A percentile compares a stretch with the other conserved stretches of the same genome.
phyloP scores from a whole-genome alignment of 2,797 vertebrate species.

The Oryzias sinensis region DNA sequence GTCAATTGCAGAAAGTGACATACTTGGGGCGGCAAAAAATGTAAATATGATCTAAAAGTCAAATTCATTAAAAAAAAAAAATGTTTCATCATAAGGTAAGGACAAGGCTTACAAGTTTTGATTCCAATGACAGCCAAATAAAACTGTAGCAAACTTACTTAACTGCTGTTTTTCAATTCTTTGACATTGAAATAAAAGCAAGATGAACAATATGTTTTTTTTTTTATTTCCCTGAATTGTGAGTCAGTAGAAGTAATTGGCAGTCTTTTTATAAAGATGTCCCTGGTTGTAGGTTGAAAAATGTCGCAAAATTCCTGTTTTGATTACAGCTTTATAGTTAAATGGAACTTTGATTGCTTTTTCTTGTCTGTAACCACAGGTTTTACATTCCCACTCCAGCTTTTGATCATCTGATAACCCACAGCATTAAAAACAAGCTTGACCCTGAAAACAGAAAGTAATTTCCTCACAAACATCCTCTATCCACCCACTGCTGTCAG shows the following conservation, averaged over 20 bases:
- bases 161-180: too few relatives aligned
- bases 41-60: too few relatives aligned
- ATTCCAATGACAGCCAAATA: too few relatives aligned
- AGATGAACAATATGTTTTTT: too few relatives aligned
- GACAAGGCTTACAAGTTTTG: too few relatives aligned
- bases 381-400: slow-evolving; percentile 1
- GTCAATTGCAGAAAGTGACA: too few relatives aligned
- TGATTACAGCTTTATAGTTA: slow-evolving; percentile 28
- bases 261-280: slow-evolving; percentile 1
- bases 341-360: neutral
- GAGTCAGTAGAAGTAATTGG: slow-evolving; percentile 1
- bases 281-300: slow-evolving; percentile 13
- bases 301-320: slow-evolving; percentile 23
- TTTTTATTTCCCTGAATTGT: neutral
- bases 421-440: slow-evolving; percentile 9
- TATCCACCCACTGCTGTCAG: neutral
- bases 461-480: neutral
- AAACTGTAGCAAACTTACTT: too few relatives aligned
- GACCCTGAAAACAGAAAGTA: slow-evolving; percentile 4
- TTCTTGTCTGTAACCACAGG: slow-evolving; percentile 10
- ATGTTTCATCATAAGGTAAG: too few relatives aligned
- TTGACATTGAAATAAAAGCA: too few relatives aligned
- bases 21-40: too few relatives aligned
- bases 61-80: too few relatives aligned
- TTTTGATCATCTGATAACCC: slow-evolving; percentile 11